Conservation (phyloP, 2,888 invertebrate genomes). For the Drosophila vallismaia region DNA sequence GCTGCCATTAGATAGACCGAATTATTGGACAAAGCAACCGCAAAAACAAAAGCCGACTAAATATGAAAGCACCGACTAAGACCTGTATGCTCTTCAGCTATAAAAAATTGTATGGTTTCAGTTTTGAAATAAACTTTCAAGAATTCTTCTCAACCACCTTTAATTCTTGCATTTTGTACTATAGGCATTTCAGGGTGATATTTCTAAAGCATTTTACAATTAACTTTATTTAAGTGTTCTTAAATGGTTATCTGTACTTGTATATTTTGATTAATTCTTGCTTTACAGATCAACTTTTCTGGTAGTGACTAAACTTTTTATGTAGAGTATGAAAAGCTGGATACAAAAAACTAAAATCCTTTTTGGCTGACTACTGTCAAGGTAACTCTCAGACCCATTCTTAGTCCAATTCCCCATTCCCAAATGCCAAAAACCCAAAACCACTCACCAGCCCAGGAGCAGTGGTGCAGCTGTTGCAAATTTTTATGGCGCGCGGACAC, state of each 20-base stretch:
- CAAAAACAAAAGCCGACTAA: constrained; percentile 64
- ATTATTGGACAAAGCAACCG: constrained; percentile 70
- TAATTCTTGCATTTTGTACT: background rate
- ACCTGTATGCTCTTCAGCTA: background rate
- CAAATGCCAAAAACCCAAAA: constrained; percentile 14
- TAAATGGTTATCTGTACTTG: too few species aligned
- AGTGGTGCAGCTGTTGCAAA: constrained; percentile 74
- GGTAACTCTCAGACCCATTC: constrained; percentile 50
- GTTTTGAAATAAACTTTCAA: background rate
- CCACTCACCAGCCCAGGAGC: constrained; percentile 17
- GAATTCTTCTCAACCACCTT: background rate
- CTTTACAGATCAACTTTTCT: background rate
- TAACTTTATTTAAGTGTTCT: too few species aligned
- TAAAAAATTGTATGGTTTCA: background rate
- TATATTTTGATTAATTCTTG: background rate
- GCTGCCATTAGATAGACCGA: constrained; percentile 75
- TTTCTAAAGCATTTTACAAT: background rate
- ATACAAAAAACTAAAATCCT: constrained; percentile 61
- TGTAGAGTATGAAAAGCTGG: constrained; percentile 24
- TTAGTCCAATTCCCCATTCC: constrained; percentile 48
- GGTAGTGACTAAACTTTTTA: background rate
- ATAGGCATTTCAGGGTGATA: too few species aligned
- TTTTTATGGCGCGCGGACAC: constrained; percentile 77
- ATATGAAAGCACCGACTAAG: constrained; percentile 20
- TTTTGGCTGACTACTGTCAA: constrained; percentile 75